phyloP scores from a whole-genome alignment of 2,797 vertebrate genomes.

The Pampus argenteus region DNA sequence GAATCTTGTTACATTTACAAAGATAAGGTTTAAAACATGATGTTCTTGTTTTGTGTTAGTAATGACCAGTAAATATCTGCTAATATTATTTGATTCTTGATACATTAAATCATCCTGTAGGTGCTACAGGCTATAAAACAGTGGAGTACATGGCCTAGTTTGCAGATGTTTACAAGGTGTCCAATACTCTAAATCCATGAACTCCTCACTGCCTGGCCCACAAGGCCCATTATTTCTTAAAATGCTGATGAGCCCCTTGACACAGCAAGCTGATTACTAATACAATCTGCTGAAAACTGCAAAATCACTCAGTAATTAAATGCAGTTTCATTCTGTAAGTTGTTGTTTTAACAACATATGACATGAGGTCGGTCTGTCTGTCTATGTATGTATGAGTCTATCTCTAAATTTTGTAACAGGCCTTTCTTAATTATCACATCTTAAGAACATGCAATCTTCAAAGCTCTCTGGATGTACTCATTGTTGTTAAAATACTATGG shows the following conservation, averaged over 20 bases:
- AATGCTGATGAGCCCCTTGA: constrained; percentile 16
- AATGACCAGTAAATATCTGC: not conserved
- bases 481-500: not conserved
- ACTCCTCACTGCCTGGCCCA: constrained; percentile 18
- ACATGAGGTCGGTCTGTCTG: not conserved
- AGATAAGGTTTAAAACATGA: not conserved
- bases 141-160: not conserved
- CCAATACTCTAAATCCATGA: constrained; percentile 12
- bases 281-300: constrained; percentile 17
- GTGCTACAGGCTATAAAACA: not conserved
- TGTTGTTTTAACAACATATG: constrained; percentile 2
- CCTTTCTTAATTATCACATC: not conserved
- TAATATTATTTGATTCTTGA: not conserved
- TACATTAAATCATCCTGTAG: not conserved
- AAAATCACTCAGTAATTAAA: constrained; percentile 1
- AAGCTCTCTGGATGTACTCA: not conserved
- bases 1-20: constrained; percentile 12
- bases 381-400: not conserved
- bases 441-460: not conserved
- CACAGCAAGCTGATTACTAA: constrained; percentile 17
- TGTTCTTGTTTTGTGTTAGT: not conserved
- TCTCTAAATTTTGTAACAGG: not conserved
- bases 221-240: constrained; percentile 33
- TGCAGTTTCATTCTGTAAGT: not conserved
- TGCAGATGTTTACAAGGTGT: constrained; percentile 30